Evolutionary conservation across 1,140 invertebrate genomes (phyloP).

Genomic region (Diprion similis): DNA sequence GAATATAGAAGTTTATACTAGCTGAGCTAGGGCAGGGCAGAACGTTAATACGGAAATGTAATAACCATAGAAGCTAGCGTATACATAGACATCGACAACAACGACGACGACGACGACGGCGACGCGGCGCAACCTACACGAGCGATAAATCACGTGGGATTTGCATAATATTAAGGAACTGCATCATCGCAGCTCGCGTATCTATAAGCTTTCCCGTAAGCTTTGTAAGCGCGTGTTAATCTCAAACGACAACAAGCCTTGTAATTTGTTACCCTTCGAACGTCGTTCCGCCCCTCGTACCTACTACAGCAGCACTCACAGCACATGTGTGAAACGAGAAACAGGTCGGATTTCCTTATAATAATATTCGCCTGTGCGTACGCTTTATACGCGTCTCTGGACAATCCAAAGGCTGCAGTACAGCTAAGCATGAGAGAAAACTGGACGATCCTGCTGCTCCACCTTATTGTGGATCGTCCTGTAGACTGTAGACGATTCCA

Average conservation of each 20-base stretch:
- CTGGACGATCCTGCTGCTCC: too few relatives aligned
- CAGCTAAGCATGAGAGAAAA: too few relatives aligned
- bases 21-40: not conserved
- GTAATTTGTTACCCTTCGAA: constrained; percentile 5
- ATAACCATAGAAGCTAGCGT: not conserved
- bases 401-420: too few relatives aligned
- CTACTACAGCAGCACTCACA: not conserved
- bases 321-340: not conserved
- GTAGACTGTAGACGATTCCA: too few relatives aligned
- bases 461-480: too few relatives aligned
- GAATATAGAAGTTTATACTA: not conserved
- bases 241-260: constrained; percentile 5
- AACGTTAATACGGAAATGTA: not conserved
- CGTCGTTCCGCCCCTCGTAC: not conserved
- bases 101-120: not conserved
- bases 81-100: not conserved
- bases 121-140: not conserved
- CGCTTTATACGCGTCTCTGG: not conserved
- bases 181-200: not conserved
- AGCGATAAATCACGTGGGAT: not conserved
- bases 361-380: not conserved
- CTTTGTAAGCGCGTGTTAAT: constrained; percentile 5
- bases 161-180: constrained; percentile 8
- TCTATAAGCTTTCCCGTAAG: not conserved
- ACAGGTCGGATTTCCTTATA: not conserved